phyloP scores from a whole-genome alignment of 2,797 vertebrate genomes.

The Heteromormyrus szaboi region DNA sequence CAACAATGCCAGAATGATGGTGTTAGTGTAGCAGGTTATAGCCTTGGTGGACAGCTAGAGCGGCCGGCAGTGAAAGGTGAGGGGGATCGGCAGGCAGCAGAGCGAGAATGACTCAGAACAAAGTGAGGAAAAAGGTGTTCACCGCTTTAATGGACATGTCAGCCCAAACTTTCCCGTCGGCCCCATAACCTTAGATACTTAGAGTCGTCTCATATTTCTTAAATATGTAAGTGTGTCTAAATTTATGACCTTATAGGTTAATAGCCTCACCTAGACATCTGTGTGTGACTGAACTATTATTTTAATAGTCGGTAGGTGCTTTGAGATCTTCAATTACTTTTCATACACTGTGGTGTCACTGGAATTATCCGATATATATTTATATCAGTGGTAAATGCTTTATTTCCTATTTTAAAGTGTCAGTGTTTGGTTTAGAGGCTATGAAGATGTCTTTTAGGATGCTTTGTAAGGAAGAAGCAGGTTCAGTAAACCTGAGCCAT shows the following conservation, averaged over 20 bases:
- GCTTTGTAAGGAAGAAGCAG: neutral
- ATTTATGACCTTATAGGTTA: conserved; percentile 7
- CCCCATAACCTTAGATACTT: neutral
- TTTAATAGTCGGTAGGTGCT: neutral
- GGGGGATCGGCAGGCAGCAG: neutral
- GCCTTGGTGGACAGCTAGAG: neutral
- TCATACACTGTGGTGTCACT: neutral
- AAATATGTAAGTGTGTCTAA: conserved; percentile 5
- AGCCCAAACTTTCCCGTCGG: neutral
- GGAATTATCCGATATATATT: neutral
- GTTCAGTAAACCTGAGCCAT: neutral
- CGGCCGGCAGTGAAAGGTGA: neutral
- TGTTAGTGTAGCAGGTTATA: neutral
- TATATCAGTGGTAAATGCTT: neutral
- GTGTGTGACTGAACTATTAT: neutral
- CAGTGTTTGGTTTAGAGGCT: neutral
- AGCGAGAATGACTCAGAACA: neutral
- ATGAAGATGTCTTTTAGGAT: neutral
- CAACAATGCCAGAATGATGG: neutral
- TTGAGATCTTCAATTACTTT: neutral
- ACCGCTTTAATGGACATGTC: neutral
- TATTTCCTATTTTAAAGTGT: neutral
- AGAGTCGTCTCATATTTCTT: neutral
- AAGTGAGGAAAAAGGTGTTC: neutral
- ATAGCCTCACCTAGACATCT: conserved; percentile 4